Base-by-base conservation (phyloP, 2,888 invertebrate species). In the Augochlorella aurata region DNA sequence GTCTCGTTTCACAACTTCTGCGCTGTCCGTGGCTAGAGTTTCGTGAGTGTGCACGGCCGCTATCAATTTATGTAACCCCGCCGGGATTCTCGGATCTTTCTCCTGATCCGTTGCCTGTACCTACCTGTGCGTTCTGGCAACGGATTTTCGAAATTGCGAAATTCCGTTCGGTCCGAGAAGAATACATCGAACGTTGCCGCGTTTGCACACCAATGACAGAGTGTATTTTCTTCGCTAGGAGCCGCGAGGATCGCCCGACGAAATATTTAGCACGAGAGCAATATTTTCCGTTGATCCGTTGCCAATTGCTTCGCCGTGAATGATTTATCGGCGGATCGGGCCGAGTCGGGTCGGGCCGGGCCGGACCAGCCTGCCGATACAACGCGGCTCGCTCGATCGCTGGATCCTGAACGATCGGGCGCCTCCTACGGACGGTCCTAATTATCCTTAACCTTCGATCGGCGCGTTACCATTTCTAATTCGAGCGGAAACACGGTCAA, bases 371-470 rank as follows among this genome's bases (percentile, higher is more conserved):
- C 38, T 38, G 38, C 38, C 38, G 38, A 4, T 8, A 21, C 16
- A n/a, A 10, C 10, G 14, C 10, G 54, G 54, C 54, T n/a, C 54
- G 54, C 21, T 54, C 5, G 54, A 7, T 12, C 47, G 5, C 49
- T n/a, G 16, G 29, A 50, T 66, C 45, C 54, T 45, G 47, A 52
- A 58, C 24, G 14, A 29, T 29, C 61, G 38, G 29, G 5, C 44
- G 12, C 18, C 12, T 2, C 10, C 16, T 1, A 7, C 45, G 12
- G n/a, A 70, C 47, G 18, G 18, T 66, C 54, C 58, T 21, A 68
- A 65, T 38, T 79, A 86, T 74, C 79, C 82, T 85, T 87, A 86
- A 88, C 84, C 81, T 86, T 88, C 79, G 80, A 82, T 86, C 72
- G 79, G 74, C 52, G 18, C 47, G 71, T 70, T 73, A 74, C 65